Base-by-base conservation (phyloP, 2,797 vertebrate species). In the Cryptoblepharus egeriae region DNA sequence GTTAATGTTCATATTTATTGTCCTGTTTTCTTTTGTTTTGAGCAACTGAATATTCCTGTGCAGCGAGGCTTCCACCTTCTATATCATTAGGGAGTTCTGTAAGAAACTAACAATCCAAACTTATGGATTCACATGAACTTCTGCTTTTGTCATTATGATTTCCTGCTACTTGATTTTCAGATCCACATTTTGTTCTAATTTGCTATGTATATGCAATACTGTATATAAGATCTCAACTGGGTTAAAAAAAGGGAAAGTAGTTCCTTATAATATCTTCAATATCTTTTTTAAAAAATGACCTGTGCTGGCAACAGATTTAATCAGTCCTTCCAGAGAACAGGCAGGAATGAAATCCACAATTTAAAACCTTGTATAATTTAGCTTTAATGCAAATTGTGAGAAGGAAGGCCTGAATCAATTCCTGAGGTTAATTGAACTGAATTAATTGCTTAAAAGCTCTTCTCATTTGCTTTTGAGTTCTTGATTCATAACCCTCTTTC, bases 361-460 rank as follows among this genome's bases (percentile, higher is more conserved):
- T 71, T 81, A 81, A 87, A 88, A 16, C 11, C 37, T 69, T 73
- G 15, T 0, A 0, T 69, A 90, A 84, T 10, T 7, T 49, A 32
- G 0, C 3, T 82, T 81, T 75, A 26, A 77, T 76, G 87, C 60
- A 79, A 89, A 77, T 3, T 37, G 35, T 10, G 0, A 7, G 77
- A 84, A 10, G 45, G 45, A 71, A 77, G 1, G 52, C 80, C 18
- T 87, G 85, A 86, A 77, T 69, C 0, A 16, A 75, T 79, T 92
- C 84, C 85, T 24, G 80, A 85, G 26, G 5, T 79, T 87, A 82
- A 81, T 82, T 82, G 39, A 82, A 74, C 45, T 68, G 0, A 60
- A 70, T 45, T 60, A 64, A 63, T 30, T 12, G 0, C 45, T 55
- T 67, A 85, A 72, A 49, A 84, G 57, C 55, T 82, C 69, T 18